phyloP scores from a whole-genome alignment of 1,140 invertebrate species.

The Drosophila asahinai region DNA sequence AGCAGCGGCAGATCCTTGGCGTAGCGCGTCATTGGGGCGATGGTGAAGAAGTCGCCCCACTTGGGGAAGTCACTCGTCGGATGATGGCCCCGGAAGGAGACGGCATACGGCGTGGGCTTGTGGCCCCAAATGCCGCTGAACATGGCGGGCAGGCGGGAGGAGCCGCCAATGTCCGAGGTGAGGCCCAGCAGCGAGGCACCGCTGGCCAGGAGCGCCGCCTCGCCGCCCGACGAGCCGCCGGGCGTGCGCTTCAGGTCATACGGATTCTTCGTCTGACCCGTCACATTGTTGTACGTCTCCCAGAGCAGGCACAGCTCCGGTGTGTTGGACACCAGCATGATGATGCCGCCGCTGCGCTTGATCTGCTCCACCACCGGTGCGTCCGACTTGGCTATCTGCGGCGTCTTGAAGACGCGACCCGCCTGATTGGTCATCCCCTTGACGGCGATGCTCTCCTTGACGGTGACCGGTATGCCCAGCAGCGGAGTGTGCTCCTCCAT shows the following conservation, averaged over 20 bases:
- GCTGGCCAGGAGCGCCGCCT: constrained; percentile 89
- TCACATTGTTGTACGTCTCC: constrained; percentile 95
- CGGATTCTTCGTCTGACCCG: constrained; percentile 95
- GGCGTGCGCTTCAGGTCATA: constrained; percentile 91
- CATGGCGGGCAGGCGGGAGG: constrained; percentile 92
- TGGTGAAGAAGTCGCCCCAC: constrained; percentile 88
- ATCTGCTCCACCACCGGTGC: constrained; percentile 89
- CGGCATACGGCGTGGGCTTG: constrained; percentile 89
- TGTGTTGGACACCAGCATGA: constrained; percentile 94
- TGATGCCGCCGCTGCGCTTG: constrained; percentile 93
- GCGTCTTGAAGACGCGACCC: constrained; percentile 86
- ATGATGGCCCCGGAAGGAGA: constrained; percentile 87
- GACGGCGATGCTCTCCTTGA: constrained; percentile 89
- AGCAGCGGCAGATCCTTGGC: constrained; percentile 92
- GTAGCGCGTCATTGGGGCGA: constrained; percentile 94
- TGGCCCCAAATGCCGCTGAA: constrained; percentile 95
- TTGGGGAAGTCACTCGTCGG: constrained; percentile 86
- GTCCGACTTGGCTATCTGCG: constrained; percentile 88
- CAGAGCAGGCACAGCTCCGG: constrained; percentile 96
- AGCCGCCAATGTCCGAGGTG: constrained; percentile 94
- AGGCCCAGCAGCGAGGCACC: constrained; percentile 92
- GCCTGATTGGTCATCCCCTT: constrained; percentile 88
- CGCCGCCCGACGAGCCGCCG: constrained; percentile 93
- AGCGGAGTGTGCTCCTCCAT: constrained; percentile 87
- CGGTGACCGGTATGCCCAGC: constrained; percentile 89